phyloP scores from a whole-genome alignment of 2,797 vertebrate genomes.

The Catamblyrhynchus diadema region DNA sequence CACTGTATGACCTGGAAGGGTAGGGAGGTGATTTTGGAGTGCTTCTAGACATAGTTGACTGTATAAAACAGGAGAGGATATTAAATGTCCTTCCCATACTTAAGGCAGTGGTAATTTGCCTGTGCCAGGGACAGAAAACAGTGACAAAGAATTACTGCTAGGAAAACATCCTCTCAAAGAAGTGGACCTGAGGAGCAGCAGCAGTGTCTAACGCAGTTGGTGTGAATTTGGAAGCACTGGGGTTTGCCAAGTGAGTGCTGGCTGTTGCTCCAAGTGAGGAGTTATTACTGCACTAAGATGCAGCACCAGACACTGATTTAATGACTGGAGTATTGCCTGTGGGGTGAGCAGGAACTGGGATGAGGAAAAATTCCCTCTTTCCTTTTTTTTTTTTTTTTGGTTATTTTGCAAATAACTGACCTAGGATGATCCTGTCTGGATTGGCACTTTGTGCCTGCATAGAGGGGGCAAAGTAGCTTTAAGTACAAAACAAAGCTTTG shows the following conservation, averaged over 20 bases:
- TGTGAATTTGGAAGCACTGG: not conserved
- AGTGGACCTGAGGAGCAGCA: not conserved
- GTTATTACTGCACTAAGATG: not conserved
- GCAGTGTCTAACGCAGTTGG: not conserved
- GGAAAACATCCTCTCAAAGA: not conserved
- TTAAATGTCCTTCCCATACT: not conserved
- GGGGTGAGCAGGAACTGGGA: not conserved
- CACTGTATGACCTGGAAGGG: not conserved
- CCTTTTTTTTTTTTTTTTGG: not conserved
- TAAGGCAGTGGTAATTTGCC: not conserved
- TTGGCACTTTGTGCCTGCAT: not conserved
- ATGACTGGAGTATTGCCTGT: not conserved
- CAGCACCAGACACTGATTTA: not conserved
- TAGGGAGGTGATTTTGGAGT: not conserved
- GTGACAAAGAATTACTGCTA: not conserved
- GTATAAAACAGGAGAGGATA: not conserved
- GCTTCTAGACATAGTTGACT: not conserved
- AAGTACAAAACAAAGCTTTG: not conserved
- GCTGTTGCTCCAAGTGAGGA: not conserved
- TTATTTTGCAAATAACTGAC: not conserved
- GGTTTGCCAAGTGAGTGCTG: not conserved
- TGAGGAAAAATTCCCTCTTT: not conserved
- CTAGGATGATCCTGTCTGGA: not conserved
- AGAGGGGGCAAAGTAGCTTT: not conserved
- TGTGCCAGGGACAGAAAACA: not conserved